phyloP scores from a whole-genome alignment of 2,888 invertebrate genomes.

The Muscina levida region DNA sequence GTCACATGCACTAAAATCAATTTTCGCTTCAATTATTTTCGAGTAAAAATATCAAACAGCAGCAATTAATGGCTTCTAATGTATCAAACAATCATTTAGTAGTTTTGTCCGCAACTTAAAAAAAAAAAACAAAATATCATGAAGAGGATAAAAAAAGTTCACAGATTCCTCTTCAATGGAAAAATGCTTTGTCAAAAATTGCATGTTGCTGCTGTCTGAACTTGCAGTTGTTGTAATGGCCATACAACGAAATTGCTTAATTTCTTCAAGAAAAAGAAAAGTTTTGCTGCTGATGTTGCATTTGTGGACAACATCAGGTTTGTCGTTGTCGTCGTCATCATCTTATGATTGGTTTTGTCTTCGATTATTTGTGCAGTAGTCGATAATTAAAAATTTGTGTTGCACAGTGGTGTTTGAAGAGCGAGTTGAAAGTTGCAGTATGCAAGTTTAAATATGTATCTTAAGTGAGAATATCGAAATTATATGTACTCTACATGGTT shows the following conservation, averaged over 20 bases:
- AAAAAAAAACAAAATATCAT: too few species aligned
- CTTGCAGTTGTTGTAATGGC: constrained; percentile 51
- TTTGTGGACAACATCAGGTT: constrained; percentile 58
- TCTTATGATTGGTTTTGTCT: constrained; percentile 63
- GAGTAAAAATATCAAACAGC: constrained; percentile 57
- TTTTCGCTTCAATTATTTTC: constrained; percentile 75
- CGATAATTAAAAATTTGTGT: constrained; percentile 53
- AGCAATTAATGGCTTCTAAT: constrained; percentile 64
- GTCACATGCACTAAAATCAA: constrained; percentile 78
- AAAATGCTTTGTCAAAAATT: constrained; percentile 58
- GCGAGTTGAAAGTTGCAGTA: background rate
- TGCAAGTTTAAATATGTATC: too few species aligned
- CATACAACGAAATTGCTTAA: constrained; percentile 7
- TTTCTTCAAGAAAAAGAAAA: constrained; percentile 26
- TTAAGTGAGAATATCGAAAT: too few species aligned
- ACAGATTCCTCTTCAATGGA: constrained; percentile 1
- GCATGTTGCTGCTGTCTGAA: constrained; percentile 52
- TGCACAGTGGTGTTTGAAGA: constrained; percentile 4
- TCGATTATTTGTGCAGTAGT: constrained; percentile 21
- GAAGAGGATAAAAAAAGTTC: constrained; percentile 1
- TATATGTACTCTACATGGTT: too few species aligned
- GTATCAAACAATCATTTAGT: constrained; percentile 55
- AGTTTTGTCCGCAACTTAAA: constrained; percentile 38
- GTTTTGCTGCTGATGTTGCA: constrained; percentile 58
- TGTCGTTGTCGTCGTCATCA: constrained; percentile 34